phyloP scores from a whole-genome alignment of 2,797 vertebrate species.

The Typhlichthys eigenmanni region DNA sequence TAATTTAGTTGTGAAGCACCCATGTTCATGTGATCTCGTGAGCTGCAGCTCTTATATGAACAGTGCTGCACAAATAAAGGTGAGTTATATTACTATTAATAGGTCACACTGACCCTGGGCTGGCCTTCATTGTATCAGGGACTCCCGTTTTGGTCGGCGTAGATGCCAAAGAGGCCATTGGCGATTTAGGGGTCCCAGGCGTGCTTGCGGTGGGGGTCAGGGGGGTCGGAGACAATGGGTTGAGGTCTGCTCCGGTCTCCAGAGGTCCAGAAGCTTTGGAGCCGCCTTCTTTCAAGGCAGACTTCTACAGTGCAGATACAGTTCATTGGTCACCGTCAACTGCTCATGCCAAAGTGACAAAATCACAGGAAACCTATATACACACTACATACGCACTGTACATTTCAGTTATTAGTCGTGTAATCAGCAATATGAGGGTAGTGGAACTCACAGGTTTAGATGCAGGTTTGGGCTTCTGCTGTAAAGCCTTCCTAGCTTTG shows the following conservation, averaged over 20 bases:
- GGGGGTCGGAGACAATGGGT: conserved; percentile 82
- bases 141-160: conserved; percentile 81
- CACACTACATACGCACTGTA: neutral
- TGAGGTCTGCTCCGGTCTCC: conserved; percentile 73
- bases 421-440: neutral
- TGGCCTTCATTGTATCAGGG: conserved; percentile 86
- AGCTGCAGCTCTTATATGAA: too few relatives aligned
- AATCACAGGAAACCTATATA: neutral
- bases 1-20: too few relatives aligned
- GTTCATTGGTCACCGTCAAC: neutral
- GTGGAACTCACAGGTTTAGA: conserved; percentile 86
- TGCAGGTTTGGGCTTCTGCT: conserved; percentile 94
- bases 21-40: too few relatives aligned
- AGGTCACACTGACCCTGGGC: conserved; percentile 79
- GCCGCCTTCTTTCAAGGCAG: conserved; percentile 85
- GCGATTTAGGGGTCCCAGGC: conserved; percentile 86
- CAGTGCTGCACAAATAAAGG: too few relatives aligned
- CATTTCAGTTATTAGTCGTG: neutral
- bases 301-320: conserved; percentile 80
- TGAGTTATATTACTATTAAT: too few relatives aligned
- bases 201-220: conserved; percentile 80
- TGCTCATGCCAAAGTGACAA: neutral
- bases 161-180: conserved; percentile 77
- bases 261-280: conserved; percentile 75
- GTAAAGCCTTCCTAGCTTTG: conserved; percentile 95